Base-by-base conservation (phyloP, 2,113 vertebrate genomes). In the Haemorhous mexicanus region DNA sequence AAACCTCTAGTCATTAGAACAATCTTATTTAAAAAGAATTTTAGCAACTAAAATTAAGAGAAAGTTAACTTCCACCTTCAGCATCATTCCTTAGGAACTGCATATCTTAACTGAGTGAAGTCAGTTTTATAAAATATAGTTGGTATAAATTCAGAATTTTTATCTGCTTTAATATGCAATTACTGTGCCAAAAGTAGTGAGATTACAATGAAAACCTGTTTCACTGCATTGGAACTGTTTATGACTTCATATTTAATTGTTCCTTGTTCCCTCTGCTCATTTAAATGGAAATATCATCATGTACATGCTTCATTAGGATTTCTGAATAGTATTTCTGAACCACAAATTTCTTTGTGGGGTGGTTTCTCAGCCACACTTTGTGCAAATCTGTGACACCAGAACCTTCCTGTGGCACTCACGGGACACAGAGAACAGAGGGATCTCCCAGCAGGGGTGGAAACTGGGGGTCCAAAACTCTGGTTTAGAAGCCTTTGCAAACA, bases 321-420 rank as follows among this genome's bases (percentile, higher is more conserved):
- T 52, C 26, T 87, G 37, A 50, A 39, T 11, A 41, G 3, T 44
- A 6, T 47, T 63, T 59, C 19, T 37, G 44, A 89, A 13, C 3
- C 1, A 49, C 1, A 0, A 13, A 28, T 58, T 17, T n/a, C 47
- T 44, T 62, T 68, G 27, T 46, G 44, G 63, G 15, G 8, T 56
- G 47, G 16, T 21, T 63, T 50, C 22, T 2, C 44, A 73, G 53
- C 7, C 15, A 19, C 26, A 10, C 8, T 53, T 15, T 44, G 22
- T 26, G 56, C 2, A 0, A 17, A 4, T 12, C 46, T 0, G 0
- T 5, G 33, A 13, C 4, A 6, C 43, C 24, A 35, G n/a, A 84
- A 30, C 23, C 37, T 50, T 24, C 14, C 26, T 0, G 0, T 12
- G 30, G 44, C 64, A 28, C 8, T 6, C 15, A 12, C 37, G 35